Evolutionary conservation across 2,797 vertebrate genomes (phyloP), one percentile per base, ranked within the genome.

Genomic region (Etheostoma perlongum): DNA sequence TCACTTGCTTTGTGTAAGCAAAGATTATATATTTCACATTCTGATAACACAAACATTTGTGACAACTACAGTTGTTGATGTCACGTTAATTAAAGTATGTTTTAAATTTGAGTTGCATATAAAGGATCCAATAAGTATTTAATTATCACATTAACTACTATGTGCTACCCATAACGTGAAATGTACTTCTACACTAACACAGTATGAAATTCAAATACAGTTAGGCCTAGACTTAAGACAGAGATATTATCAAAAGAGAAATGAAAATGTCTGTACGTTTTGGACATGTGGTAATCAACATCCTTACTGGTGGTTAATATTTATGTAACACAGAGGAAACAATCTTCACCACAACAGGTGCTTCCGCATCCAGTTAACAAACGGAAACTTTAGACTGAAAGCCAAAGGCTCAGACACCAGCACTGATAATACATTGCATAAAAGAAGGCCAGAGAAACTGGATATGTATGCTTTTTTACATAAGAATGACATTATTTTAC

Each of bases 311-410:
- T 67, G 75, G 58, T 67, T 69, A 27, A 74, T 78, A 79, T 78
- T 82, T 80, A 69, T 83, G 76, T 75, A 83, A 87, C 51, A 61
- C 52, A 49, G 54, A 83, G 89, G 83, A 87, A 87, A 59, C 63
- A n/a, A 33, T 68, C 52, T 23, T 78, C 55, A 61, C 80, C 84
- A 80, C 63, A 87, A 30, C 91, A 92, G 86, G 84, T 92, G 89
- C 23, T 89, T 90, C 89, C 85, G 4, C 77, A 74, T 74, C 47
- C 57, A 58, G 67, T 12, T n/a, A 47, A 62, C 52, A 79, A 76
- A 81, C 62, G 30, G 67, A 76, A 81, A 61, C 48, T 46, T 64
- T 15, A 40, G 70, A 68, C 42, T 55, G 30, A 49, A 33, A 74
- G 57, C 18, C 52, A 74, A 51, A 82, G 15, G 51, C 15, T 72